Conservation (phyloP, 1,140 invertebrate species). For the Nylanderia fulva region DNA sequence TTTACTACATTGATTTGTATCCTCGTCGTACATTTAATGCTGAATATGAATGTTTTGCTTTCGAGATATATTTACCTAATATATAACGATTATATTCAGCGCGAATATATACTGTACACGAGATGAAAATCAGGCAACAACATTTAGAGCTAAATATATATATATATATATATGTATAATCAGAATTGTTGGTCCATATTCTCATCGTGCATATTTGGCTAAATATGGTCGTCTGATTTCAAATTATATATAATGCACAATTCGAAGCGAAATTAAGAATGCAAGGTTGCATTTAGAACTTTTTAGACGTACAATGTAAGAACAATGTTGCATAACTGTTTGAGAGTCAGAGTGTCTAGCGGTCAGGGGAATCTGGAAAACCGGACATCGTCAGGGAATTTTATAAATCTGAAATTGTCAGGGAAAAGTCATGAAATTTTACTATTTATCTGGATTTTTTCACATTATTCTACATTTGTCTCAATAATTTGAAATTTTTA, state of each 20-base stretch:
- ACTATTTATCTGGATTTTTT: too few species aligned
- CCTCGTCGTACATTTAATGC: slow-evolving; percentile 2
- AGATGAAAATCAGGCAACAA: slow-evolving; percentile 48
- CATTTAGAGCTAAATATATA: slow-evolving; percentile 46
- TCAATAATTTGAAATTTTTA: too few species aligned
- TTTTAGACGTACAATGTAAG: neutral
- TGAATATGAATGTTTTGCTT: slow-evolving; percentile 24
- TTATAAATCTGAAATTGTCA: too few species aligned
- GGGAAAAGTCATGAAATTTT: too few species aligned
- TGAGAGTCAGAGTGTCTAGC: too few species aligned
- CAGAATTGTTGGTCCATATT: slow-evolving; percentile 27
- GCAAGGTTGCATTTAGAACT: neutral
- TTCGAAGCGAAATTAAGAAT: neutral
- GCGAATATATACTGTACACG: slow-evolving; percentile 8
- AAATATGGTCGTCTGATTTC: slow-evolving; percentile 22
- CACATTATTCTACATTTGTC: too few species aligned
- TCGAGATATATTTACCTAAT: slow-evolving; percentile 41
- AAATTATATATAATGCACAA: neutral
- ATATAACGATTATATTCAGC: slow-evolving; percentile 44
- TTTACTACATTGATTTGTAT: slow-evolving; percentile 8
- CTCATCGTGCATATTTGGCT: slow-evolving; percentile 33
- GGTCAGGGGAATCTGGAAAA: too few species aligned
- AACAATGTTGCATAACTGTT: too few species aligned
- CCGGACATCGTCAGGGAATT: too few species aligned
- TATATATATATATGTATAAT: too few species aligned